Percentiles rank a stretch among this genome's conserved stretches.
phyloP scores from a whole-genome alignment of 64 coral and sea anemone species.

The Stylophora pistillata region DNA sequence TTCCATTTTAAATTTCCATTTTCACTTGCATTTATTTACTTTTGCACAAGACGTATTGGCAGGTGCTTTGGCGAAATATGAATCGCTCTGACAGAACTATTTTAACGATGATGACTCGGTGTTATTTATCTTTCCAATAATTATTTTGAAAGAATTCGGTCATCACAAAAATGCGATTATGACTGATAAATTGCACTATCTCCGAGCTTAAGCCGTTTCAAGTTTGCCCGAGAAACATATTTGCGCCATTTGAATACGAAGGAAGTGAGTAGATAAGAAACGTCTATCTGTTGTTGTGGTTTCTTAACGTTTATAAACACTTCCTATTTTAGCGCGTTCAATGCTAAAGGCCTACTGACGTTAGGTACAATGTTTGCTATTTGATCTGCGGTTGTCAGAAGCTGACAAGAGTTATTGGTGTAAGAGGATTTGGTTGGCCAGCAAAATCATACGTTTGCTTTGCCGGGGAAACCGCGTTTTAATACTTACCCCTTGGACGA shows the following conservation, averaged over 20 bases:
- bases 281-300: not conserved
- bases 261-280: not conserved
- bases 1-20: not conserved
- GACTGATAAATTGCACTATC: not conserved
- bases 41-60: not conserved
- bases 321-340: not conserved
- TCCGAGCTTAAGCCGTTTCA: not conserved
- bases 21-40: not conserved
- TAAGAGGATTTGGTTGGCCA: not conserved
- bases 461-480: not conserved
- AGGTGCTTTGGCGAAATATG: not conserved
- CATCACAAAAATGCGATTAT: not conserved
- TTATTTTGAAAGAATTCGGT: not conserved
- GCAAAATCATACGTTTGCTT: not conserved
- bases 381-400: not conserved
- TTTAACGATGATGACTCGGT: not conserved
- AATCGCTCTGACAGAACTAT: not conserved
- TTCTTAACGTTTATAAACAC: not conserved
- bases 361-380: not conserved
- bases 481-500: too few relatives aligned
- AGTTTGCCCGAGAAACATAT: not conserved
- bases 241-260: not conserved
- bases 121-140: constrained; percentile 9
- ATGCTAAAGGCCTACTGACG: not conserved
- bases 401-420: not conserved